Evolutionary conservation across 1,140 invertebrate species (phyloP), one percentile per base, ranked within the genome.

Genomic region (Laupala kohalensis): DNA sequence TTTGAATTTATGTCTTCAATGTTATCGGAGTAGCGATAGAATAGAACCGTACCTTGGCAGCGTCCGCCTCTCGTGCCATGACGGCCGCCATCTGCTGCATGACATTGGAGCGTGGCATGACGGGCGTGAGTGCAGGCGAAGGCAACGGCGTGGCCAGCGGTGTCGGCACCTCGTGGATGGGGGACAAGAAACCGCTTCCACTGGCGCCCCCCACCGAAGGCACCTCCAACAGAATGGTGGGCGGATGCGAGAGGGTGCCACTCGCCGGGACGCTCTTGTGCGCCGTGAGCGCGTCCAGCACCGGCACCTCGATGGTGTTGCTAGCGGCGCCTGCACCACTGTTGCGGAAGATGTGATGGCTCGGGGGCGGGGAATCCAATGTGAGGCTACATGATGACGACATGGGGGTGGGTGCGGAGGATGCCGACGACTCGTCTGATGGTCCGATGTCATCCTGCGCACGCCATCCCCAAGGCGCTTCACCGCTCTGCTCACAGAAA

Each of bases 201-300:
- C n/a, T n/a, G n/a, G n/a, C 37, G 37, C 37, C 37, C 9, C 37
- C 37, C 9, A 4, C 37, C 75, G 83, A 85, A 6, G 89, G 89
- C 71, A 90, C 87, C 83, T 92, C 89, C 29, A 91, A 81, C 15
- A 90, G 82, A 73, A 90, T 90, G 27, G 86, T 86, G 15, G 88
- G 87, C 26, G 87, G 88, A 79, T 88, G 86, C 75, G 83, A 80
- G 25, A 79, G 77, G 68, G 77, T 76, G 12, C 74, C 15, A 80
- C 37, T 19, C 72, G 25, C 76, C 72, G 13, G 77, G 5, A 63
- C 64, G 6, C 81, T 82, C 74, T 86, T 86, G 73, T 88, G 86
- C n/a, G 85, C 84, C 73, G 82, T 88, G 5, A 88, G 78, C 25
- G 85, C 82, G 78, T 90, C 88, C 19, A 90, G 77, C 23, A 89